phyloP scores from a whole-genome alignment of 2,113 vertebrate species.

The Anolis carolinensis region DNA sequence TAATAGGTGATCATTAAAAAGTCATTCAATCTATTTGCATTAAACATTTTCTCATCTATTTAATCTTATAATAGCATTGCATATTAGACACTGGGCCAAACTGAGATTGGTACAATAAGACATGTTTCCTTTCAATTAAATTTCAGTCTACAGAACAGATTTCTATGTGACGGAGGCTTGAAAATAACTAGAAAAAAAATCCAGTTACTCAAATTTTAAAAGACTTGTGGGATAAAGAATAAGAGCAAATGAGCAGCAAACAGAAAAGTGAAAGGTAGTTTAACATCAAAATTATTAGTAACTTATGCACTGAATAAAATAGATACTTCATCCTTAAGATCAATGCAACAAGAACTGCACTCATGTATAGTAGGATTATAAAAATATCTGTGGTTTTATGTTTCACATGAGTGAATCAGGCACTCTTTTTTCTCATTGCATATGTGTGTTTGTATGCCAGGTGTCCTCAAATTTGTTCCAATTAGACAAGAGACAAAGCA shows the following conservation, averaged over 20 bases:
- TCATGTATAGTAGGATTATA: neutral
- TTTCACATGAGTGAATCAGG: no score
- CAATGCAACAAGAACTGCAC: neutral
- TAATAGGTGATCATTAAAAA: slow-evolving; percentile 34
- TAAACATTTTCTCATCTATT: slow-evolving; percentile 41
- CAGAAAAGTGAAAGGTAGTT: neutral
- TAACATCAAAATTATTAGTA: neutral
- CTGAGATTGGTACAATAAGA: neutral
- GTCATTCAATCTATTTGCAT: slow-evolving; percentile 26
- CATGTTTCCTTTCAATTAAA: neutral
- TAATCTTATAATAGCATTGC: slow-evolving; percentile 6
- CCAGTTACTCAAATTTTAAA: neutral
- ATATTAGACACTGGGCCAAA: slow-evolving; percentile 8
- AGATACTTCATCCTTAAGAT: neutral
- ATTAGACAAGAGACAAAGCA: no score
- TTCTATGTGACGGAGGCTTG: neutral
- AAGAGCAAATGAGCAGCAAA: neutral
- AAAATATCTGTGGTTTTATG: no score
- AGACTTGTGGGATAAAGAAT: neutral
- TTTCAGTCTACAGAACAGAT: neutral
- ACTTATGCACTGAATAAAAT: neutral
- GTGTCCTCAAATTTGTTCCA: no score
- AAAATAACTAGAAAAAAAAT: neutral
- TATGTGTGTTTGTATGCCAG: no score
- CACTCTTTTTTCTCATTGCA: no score